phyloP scores from a whole-genome alignment of 2,113 vertebrate genomes.

The Lophura nycthemera region DNA sequence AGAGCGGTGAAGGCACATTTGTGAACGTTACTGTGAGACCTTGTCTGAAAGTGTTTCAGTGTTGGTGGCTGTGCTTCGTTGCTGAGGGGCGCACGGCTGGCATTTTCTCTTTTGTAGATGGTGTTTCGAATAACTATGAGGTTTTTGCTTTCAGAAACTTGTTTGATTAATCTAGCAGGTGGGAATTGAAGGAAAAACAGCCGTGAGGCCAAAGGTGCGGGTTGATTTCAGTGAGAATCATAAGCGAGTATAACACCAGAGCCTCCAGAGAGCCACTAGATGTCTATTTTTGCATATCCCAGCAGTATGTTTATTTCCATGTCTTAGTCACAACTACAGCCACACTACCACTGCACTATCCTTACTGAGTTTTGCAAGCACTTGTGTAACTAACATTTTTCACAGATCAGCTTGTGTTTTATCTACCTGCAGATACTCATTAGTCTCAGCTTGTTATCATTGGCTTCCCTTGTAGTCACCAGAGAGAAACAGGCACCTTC shows the following conservation, averaged over 20 bases:
- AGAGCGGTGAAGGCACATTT: background rate
- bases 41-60: background rate
- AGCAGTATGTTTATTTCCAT: background rate
- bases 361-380: background rate
- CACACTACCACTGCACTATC: background rate
- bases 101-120: background rate
- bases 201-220: background rate
- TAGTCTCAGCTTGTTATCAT: background rate
- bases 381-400: background rate
- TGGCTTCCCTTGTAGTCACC: background rate
- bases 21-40: background rate
- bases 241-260: accelerated
- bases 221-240: background rate
- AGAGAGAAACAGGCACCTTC: background rate
- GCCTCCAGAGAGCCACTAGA: background rate
- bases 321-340: background rate
- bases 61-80: accelerated
- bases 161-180: accelerated
- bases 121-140: accelerated
- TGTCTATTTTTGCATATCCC: background rate
- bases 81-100: background rate
- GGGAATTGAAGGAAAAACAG: background rate
- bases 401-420: background rate
- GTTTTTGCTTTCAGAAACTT: accelerated
- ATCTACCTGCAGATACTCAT: background rate